Evolutionary conservation across 2,797 vertebrate genomes (phyloP), one percentile per base, ranked within the genome.

Genomic region (Selene dorsalis): DNA sequence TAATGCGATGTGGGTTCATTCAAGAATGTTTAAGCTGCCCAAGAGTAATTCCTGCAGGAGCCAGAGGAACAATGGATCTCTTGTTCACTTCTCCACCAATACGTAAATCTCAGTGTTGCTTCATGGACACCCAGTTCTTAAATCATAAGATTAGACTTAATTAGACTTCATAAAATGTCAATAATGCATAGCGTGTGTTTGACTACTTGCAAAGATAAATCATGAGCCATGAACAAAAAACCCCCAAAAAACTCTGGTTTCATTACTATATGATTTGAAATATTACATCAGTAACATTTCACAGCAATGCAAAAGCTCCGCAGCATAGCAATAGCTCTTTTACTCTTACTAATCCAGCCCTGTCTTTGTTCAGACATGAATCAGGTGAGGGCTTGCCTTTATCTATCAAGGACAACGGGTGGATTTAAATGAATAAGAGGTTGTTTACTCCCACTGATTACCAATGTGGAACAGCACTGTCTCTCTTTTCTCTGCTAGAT

Each of bases 1-100:
- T 77, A 80, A 70, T 62, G 80, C 45, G 82, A 45, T 87, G 88
- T 59, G 84, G 84, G 83, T 88, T 89, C 55, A 82, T 93, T 92
- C 88, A 93, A 94, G 90, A 93, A 93, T 90, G 89, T 91, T 91
- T 91, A 94, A 93, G 92, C 92, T 86, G 85, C 91, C 87, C 87
- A 89, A 83, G 85, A 88, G 84, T 92, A 91, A 92, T 91, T 93
- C 91, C 91, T 90, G 74, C 84, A 90, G 89, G 90, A 93, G 85
- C 77, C 77, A 65, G 70, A 84, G 28, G 87, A 93, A 94, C 93
- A 95, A 95, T 93, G 87, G 88, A 69, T 66, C 80, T 78, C 80
- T 94, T 95, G 93, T 95, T 95, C 89, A 68, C 77, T 62, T 82
- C 90, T 81, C 65, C 41, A 59, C 82, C 76, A 87, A 89, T 73